These are phyloP conservation scores for Manis pentadactyla DNA, from an alignment of 2,797 vertebrate genomes.

Conservation along the genomic window DNA sequence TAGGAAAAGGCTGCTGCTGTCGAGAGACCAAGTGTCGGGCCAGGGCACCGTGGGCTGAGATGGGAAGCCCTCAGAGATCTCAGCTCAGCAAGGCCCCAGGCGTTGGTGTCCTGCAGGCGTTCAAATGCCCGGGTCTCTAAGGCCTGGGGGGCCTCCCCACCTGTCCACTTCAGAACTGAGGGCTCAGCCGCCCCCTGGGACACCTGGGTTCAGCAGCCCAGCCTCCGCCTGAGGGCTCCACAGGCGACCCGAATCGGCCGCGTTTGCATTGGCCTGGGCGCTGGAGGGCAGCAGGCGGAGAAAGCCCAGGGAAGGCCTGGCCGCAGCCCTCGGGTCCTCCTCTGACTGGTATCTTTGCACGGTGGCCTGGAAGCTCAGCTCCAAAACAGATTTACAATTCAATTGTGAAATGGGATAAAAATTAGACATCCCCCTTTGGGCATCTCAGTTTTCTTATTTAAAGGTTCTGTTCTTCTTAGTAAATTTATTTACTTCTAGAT, in stretches of 20 bases:
- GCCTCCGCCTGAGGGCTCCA: not conserved
- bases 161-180: not conserved
- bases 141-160: conserved; percentile 13
- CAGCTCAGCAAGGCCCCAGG: no score
- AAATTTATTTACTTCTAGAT: not conserved
- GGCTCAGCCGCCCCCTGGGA: not conserved
- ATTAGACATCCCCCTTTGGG: not conserved
- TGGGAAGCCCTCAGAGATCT: not conserved
- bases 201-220: not conserved
- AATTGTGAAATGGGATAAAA: not conserved
- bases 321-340: not conserved
- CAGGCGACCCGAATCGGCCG: not conserved
- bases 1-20: conserved; percentile 79
- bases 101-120: not conserved
- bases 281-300: not conserved
- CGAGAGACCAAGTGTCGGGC: conserved; percentile 73
- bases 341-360: rapidly evolving
- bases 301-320: rapidly evolving
- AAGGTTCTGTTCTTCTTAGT: not conserved
- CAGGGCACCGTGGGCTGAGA: not conserved
- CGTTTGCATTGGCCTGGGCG: not conserved
- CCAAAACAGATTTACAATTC: not conserved
- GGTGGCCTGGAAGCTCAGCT: not conserved
- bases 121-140: conserved; percentile 76
- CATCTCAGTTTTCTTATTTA: not conserved